These are phyloP conservation scores for Agonopterix subpropinquella DNA, from an alignment of 2,888 invertebrate species.

Conservation along the genomic window DNA sequence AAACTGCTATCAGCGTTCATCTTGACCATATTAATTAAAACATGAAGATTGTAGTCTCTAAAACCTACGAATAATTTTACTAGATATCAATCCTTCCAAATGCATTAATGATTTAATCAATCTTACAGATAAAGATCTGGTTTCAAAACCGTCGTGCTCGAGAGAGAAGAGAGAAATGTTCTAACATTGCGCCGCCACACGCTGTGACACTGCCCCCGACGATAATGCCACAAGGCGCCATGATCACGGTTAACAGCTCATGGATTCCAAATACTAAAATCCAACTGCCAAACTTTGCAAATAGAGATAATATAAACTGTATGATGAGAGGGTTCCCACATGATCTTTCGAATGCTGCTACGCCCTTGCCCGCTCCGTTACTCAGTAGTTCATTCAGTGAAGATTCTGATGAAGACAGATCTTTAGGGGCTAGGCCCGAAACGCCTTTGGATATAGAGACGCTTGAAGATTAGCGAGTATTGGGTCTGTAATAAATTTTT, in stretches of 20 bases:
- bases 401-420: conserved; percentile 19
- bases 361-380: background rate
- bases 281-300: background rate
- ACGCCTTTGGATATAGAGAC: conserved; percentile 54
- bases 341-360: background rate
- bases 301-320: background rate
- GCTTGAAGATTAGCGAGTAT: conserved; percentile 21
- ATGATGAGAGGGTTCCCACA: background rate
- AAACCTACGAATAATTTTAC: background rate
- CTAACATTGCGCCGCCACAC: conserved; percentile 44
- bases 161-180: conserved; percentile 79
- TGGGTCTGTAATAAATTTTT: too few relatives aligned
- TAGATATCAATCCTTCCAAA: background rate
- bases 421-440: conserved; percentile 27
- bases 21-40: too few relatives aligned
- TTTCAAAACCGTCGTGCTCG: conserved; percentile 88
- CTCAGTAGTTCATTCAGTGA: conserved; percentile 6
- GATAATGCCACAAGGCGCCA: conserved; percentile 10
- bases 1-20: too few relatives aligned
- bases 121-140: conserved; percentile 80
- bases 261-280: background rate
- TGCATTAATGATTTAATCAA: conserved; percentile 1
- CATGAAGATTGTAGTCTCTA: too few relatives aligned
- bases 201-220: conserved; percentile 52
- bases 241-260: conserved; percentile 2